phyloP scores from a whole-genome alignment of 2,113 vertebrate species.

The Hyla sarda region DNA sequence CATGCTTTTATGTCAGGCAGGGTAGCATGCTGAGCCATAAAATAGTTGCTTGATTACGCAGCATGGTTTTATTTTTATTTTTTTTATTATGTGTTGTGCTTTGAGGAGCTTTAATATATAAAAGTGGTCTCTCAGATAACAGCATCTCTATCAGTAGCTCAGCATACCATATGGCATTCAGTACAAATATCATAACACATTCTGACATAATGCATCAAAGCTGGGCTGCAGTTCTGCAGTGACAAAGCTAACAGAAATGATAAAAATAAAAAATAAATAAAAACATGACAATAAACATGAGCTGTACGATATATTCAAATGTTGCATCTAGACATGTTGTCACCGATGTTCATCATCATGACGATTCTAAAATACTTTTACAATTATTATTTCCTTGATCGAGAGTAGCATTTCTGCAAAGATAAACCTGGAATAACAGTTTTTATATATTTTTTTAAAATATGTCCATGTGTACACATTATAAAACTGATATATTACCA shows the following conservation, averaged over 20 bases:
- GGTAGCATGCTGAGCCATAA: slow-evolving; percentile 9
- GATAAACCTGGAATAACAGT: neutral
- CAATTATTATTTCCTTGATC: neutral
- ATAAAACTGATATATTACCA: neutral
- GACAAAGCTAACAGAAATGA: neutral
- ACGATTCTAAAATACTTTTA: neutral
- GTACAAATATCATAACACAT: slow-evolving; percentile 23
- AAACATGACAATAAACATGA: neutral
- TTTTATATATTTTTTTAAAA: no score
- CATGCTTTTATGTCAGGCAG: neutral
- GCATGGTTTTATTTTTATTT: slow-evolving; percentile 6
- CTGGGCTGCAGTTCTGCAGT: neutral
- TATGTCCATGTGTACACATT: neutral
- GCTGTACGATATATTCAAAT: neutral
- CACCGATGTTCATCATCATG: neutral
- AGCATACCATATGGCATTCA: slow-evolving; percentile 13
- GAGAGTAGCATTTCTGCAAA: neutral
- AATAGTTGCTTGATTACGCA: slow-evolving; percentile 46
- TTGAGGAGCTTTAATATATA: slow-evolving; percentile 29
- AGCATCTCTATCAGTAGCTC: slow-evolving; percentile 12
- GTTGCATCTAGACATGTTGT: neutral
- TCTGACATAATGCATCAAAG: slow-evolving; percentile 41
- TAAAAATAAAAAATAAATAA: neutral
- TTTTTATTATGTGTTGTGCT: neutral
- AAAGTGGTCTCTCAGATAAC: slow-evolving; percentile 43